Conservation (phyloP, 2,888 invertebrate species). For the Perizoma flavofasciatum region DNA sequence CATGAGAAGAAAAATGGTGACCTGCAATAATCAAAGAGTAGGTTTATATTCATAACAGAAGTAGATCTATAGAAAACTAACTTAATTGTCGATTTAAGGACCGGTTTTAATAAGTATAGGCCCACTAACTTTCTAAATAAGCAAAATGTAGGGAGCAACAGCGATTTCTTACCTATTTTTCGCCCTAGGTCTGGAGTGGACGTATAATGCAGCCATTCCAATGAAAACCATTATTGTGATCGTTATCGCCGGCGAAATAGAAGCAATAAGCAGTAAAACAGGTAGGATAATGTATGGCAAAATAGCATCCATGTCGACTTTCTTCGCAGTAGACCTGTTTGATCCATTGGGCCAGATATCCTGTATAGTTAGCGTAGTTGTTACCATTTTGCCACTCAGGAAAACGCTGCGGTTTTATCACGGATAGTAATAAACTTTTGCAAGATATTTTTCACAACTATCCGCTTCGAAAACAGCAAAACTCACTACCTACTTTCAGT, state of each 20-base stretch:
- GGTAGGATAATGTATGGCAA: conserved; percentile 74
- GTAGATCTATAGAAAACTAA: no score
- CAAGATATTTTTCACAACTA: no score
- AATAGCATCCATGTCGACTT: conserved; percentile 65
- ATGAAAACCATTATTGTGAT: conserved; percentile 69
- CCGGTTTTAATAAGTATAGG: no score
- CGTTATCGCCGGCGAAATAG: conserved; percentile 65
- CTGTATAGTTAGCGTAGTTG: conserved; percentile 58
- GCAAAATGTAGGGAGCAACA: not conserved
- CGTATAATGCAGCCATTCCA: conserved; percentile 72
- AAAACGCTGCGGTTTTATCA: not conserved
- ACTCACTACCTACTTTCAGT: no score
- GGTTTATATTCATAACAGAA: not conserved
- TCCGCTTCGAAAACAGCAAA: no score
- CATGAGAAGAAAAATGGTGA: conserved; percentile 91
- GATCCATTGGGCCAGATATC: conserved; percentile 60
- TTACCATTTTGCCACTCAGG: conserved; percentile 46
- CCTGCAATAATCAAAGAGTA: conserved; percentile 54
- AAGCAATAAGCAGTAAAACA: conserved; percentile 61
- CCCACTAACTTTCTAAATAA: not conserved
- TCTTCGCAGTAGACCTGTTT: conserved; percentile 58
- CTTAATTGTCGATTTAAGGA: no score
- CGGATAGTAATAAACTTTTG: not conserved
- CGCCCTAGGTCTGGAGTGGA: conserved; percentile 70
- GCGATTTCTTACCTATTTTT: conserved; percentile 65